A percentile compares a stretch with the other conserved stretches of the same genome.
Conservation (phyloP, 2,113 vertebrate species). For the Lanius collurio region DNA sequence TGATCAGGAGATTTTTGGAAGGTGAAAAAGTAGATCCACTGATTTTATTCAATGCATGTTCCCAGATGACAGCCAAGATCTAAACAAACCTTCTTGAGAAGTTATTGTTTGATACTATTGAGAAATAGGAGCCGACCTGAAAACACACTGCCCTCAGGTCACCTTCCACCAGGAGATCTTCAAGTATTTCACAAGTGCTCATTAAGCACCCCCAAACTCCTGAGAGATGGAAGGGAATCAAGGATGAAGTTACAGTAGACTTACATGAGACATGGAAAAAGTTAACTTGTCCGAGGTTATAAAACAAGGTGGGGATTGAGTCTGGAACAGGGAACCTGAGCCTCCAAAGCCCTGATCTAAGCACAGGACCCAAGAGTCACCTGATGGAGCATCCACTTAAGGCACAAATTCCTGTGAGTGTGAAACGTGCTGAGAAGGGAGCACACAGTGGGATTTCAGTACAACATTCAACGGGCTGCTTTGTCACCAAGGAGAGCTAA, state of each 20-base stretch:
- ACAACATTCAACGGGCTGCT: not conserved
- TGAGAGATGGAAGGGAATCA: not conserved
- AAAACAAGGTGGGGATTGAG: not conserved
- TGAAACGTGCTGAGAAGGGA: fast-evolving
- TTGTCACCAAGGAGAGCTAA: not conserved
- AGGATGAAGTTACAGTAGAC: not conserved
- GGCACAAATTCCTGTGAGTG: fast-evolving
- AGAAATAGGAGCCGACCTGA: not conserved
- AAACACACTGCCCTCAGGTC: not conserved
- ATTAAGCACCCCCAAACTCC: not conserved
- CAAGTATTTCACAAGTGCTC: not conserved
- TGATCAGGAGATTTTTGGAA: not conserved
- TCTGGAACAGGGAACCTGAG: not conserved
- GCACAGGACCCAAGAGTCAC: not conserved
- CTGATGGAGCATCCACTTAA: not conserved
- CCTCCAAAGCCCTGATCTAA: not conserved
- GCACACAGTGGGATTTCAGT: not conserved
- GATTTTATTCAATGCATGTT: not conserved
- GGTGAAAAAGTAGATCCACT: not conserved
- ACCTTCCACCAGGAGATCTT: not conserved
- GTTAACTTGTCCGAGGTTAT: not conserved
- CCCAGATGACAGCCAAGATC: not conserved
- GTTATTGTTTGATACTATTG: fast-evolving
- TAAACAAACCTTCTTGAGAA: not conserved
- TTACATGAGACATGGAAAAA: not conserved